These are phyloP conservation scores for Xestia xanthographa DNA, from an alignment of 2,888 invertebrate species.

Conservation along the genomic window DNA sequence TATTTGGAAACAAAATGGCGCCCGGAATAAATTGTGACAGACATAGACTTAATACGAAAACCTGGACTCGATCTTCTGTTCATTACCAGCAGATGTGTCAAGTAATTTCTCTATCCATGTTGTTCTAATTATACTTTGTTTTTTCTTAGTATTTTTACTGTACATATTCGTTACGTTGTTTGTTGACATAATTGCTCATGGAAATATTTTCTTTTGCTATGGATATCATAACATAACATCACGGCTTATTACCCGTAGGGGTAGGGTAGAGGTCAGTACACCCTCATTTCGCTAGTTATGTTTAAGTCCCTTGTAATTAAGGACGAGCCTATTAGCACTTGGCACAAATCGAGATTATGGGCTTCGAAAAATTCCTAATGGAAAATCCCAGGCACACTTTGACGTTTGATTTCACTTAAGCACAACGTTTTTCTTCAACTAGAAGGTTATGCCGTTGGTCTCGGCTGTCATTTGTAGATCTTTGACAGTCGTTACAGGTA, in stretches of 20 bases:
- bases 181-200: conserved; percentile 14
- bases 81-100: background rate
- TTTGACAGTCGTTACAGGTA: no score
- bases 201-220: conserved; percentile 1
- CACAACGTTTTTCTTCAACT: no score
- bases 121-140: conserved; percentile 37
- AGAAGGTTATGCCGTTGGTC: no score
- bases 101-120: conserved; percentile 34
- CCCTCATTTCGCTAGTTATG: background rate
- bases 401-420: background rate
- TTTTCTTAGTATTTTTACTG: conserved; percentile 24
- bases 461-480: no score
- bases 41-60: background rate
- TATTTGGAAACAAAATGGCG: background rate
- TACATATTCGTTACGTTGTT: conserved; percentile 20
- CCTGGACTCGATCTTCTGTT: conserved; percentile 15
- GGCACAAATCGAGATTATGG: background rate
- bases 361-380: background rate
- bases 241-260: background rate
- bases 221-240: background rate
- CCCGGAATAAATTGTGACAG: background rate
- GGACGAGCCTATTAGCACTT: background rate
- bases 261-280: background rate
- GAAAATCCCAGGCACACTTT: background rate
- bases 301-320: background rate